A percentile compares a stretch with the other conserved stretches of the same genome.
Evolutionary conservation across 1,140 invertebrate genomes (phyloP).

Genomic region (Psilanteris sp.): DNA sequence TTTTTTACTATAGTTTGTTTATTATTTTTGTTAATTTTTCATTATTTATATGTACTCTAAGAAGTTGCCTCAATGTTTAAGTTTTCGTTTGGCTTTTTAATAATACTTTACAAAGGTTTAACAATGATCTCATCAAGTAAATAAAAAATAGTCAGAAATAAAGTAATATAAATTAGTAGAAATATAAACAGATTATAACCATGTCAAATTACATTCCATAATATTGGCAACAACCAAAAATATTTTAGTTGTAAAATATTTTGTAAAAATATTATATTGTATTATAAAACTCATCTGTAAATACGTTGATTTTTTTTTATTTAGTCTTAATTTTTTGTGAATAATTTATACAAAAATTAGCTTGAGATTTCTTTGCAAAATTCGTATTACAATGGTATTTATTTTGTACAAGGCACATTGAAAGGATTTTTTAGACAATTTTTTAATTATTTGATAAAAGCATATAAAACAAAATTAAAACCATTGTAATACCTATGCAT

Average conservation of each 20-base stretch:
- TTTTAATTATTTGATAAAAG: too few species aligned
- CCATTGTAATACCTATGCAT: too few species aligned
- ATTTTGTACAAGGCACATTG: constrained; percentile 39
- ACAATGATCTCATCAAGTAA: constrained; percentile 29
- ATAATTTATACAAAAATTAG: constrained; percentile 39
- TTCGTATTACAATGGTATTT: constrained; percentile 17
- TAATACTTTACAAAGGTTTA: constrained; percentile 22
- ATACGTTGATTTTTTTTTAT: constrained; percentile 39
- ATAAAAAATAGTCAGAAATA: constrained; percentile 4
- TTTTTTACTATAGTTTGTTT: too few species aligned
- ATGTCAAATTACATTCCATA: constrained; percentile 32
- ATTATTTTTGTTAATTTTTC: too few species aligned
- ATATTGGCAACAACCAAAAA: constrained; percentile 42
- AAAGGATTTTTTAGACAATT: too few species aligned
- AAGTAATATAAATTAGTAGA: background rate
- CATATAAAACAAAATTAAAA: too few species aligned
- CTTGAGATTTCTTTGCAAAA: background rate
- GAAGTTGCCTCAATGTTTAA: constrained; percentile 13
- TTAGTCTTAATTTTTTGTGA: constrained; percentile 18
- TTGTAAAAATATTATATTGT: constrained; percentile 34
- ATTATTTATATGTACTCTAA: constrained; percentile 28
- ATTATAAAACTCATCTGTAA: constrained; percentile 39
- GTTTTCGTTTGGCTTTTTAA: constrained; percentile 26
- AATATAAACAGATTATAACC: constrained; percentile 9
- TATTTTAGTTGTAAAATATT: constrained; percentile 22